phyloP scores from a whole-genome alignment of 2,797 vertebrate species.

The Microctenopoma steveboyesi region DNA sequence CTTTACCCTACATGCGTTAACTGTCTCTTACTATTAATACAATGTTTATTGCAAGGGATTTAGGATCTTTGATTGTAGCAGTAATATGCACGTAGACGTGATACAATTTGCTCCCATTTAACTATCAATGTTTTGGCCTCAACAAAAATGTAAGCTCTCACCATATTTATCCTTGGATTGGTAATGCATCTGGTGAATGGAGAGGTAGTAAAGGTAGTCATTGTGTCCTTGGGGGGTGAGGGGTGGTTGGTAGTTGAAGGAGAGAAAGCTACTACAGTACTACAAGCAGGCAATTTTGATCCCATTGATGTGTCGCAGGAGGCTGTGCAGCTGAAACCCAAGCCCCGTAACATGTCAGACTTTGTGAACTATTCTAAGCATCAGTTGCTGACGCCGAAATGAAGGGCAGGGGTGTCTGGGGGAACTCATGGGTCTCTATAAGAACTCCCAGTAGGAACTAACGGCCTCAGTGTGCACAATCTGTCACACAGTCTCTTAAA shows the following conservation, averaged over 20 bases:
- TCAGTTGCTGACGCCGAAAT: constrained; percentile 85
- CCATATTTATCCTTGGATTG: constrained; percentile 53
- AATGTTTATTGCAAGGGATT: constrained; percentile 23
- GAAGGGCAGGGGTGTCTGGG: constrained; percentile 65
- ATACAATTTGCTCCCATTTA: constrained; percentile 10
- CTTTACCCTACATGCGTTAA: constrained; percentile 7
- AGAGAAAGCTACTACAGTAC: constrained; percentile 66
- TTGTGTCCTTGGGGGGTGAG: constrained; percentile 60
- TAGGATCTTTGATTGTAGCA: constrained; percentile 16
- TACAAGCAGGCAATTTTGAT: constrained; percentile 72
- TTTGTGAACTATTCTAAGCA: constrained; percentile 90
- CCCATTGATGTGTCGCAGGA: constrained; percentile 84
- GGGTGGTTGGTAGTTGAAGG: constrained; percentile 56
- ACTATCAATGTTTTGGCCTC: constrained; percentile 28
- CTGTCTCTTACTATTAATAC: constrained; percentile 16
- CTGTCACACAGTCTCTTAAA: constrained; percentile 55
- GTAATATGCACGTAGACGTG: constrained; percentile 26
- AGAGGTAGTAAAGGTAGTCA: constrained; percentile 63
- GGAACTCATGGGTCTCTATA: constrained; percentile 70
- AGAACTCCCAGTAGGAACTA: constrained; percentile 74
- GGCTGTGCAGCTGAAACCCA: constrained; percentile 84
- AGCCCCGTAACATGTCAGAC: constrained; percentile 85
- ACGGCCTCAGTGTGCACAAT: constrained; percentile 47
- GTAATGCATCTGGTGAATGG: constrained; percentile 67
- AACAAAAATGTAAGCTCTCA: constrained; percentile 47